Conservation (phyloP, 2,797 vertebrate genomes). For the Brachymystax lenok region DNA sequence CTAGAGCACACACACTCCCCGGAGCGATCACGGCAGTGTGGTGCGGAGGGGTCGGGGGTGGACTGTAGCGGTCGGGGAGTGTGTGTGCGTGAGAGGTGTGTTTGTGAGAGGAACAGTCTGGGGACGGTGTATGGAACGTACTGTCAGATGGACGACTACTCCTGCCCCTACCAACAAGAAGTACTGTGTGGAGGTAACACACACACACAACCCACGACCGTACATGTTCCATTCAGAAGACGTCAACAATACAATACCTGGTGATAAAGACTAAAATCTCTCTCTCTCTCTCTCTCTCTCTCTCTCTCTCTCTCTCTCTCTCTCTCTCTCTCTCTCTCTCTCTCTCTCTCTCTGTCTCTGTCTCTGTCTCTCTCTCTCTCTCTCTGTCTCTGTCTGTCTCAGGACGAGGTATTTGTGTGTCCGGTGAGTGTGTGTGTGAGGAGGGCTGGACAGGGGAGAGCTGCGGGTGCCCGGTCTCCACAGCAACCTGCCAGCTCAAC, state of each 20-base stretch:
- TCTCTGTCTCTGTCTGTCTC: slow-evolving; percentile 24
- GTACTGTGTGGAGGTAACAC: slow-evolving; percentile 85
- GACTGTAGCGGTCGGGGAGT: slow-evolving; percentile 86
- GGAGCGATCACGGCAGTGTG: slow-evolving; percentile 39
- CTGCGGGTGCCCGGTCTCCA: slow-evolving; percentile 82
- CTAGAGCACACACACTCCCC: neutral
- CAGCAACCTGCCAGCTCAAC: slow-evolving; percentile 79
- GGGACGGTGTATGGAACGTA: slow-evolving; percentile 88
- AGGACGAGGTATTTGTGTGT: slow-evolving; percentile 90
- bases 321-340: no score
- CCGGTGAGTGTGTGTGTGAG: slow-evolving; percentile 84
- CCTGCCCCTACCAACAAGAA: slow-evolving; percentile 86
- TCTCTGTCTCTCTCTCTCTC: neutral
- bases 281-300: no score
- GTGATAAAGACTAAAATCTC: neutral
- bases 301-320: no score
- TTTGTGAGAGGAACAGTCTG: slow-evolving; percentile 85
- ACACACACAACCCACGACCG: neutral
- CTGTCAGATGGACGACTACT: slow-evolving; percentile 94
- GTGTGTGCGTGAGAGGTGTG: slow-evolving; percentile 87
- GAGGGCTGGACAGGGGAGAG: slow-evolving; percentile 86
- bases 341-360: no score
- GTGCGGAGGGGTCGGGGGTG: slow-evolving; percentile 62
- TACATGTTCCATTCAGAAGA: neutral
- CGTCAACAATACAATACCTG: neutral